Base-by-base conservation (phyloP, 2,888 invertebrate genomes). In the Archaeoteleia sp. region DNA sequence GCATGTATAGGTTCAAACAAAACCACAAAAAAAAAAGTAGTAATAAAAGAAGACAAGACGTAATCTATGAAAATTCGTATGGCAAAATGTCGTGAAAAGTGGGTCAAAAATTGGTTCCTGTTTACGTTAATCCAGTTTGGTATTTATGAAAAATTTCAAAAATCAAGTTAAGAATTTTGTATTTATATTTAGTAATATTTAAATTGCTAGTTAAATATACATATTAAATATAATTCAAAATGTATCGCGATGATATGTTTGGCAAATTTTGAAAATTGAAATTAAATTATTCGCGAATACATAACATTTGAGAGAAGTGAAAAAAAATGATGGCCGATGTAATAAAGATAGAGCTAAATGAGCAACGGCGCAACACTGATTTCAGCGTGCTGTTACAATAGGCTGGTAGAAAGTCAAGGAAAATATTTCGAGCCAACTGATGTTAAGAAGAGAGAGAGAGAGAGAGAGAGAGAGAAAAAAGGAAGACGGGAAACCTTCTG, bases 11-110 rank as follows among this genome's bases (percentile, higher is more conserved):
- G 43, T 49, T 55, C 55, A 29, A 29, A n/a, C 12, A 23, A 20
- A 29, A n/a, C n/a, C n/a, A n/a, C n/a, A n/a, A n/a, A n/a, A n/a
- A n/a, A n/a, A n/a, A n/a, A n/a, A n/a, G n/a, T n/a, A n/a, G n/a
- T n/a, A n/a, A n/a, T n/a, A n/a, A n/a, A n/a, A n/a, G n/a, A 9
- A 8, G 29, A 1, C n/a, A 29, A 9, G 29, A 9, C 2, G 8
- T 29, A 2, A 1, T 17, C 46, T 34, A 54, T 54, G 40, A 62
- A 53, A 54, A 39, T 61, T 54, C 53, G 54, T 62, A 54, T 35
- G 54, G 39, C 53, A 40, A 46, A 46, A 40, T 54, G 54, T 62
- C 40, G 53, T 54, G 51, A 53, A 53, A 61, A 53, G 32, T 51
- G 27, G 61, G 32, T 45, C 45, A 51, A 30, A 25, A 10, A 23